Evolutionary conservation across 2,888 invertebrate genomes (phyloP).

Genomic region (Ormyrus rosae): DNA sequence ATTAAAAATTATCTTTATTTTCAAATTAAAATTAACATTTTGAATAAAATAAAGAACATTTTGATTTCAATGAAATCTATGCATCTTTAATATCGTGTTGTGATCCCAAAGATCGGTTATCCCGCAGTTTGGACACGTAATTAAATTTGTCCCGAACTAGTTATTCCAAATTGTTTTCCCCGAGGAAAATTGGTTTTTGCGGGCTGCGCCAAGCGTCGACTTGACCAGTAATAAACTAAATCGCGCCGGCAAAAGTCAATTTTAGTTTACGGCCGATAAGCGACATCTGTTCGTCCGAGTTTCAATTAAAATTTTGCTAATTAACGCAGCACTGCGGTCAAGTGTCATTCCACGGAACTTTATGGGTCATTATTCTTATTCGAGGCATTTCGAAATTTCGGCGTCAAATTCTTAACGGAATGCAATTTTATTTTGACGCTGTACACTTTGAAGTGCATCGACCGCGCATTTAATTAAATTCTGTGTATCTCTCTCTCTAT

Average conservation of each 20-base stretch:
- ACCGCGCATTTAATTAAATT: slow-evolving; percentile 10
- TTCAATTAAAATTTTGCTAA: slow-evolving; percentile 24
- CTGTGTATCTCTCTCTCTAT: too few relatives aligned
- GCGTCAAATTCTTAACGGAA: not conserved
- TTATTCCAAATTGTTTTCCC: not conserved
- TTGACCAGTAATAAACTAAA: not conserved
- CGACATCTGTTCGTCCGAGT: not conserved
- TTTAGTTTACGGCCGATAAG: not conserved
- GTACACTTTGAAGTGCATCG: not conserved
- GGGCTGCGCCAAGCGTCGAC: not conserved
- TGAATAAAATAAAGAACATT: too few relatives aligned
- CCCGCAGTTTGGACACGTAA: not conserved
- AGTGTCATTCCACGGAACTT: not conserved
- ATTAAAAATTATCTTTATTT: too few relatives aligned
- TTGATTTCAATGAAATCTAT: too few relatives aligned
- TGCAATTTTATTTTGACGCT: not conserved
- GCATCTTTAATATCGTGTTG: too few relatives aligned
- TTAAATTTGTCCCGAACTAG: not conserved
- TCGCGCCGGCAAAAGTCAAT: slow-evolving; percentile 8
- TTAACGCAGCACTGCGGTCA: not conserved
- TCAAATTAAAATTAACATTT: too few relatives aligned
- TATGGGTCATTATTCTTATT: not conserved
- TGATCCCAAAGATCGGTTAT: too few relatives aligned
- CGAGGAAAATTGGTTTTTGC: too few relatives aligned
- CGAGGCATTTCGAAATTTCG: not conserved